Conservation (phyloP, 2,797 vertebrate genomes). For the Clarias pachynema region DNA sequence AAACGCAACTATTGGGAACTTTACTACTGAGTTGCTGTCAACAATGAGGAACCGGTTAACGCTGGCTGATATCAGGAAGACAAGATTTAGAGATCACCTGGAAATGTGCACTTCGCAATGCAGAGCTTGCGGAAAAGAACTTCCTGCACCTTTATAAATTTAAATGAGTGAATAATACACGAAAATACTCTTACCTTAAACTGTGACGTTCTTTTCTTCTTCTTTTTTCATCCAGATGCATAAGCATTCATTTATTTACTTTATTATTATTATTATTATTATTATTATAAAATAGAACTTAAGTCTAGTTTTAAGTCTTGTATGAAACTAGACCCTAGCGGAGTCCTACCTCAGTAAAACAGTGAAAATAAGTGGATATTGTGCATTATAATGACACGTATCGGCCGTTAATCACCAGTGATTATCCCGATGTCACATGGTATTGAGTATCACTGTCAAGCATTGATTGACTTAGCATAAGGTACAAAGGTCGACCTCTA, state of each 20-base stretch:
- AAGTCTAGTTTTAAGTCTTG: neutral
- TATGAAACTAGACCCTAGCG: neutral
- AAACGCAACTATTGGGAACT: neutral
- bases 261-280: too few relatives aligned
- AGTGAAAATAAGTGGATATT: neutral
- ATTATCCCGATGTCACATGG: constrained; percentile 34
- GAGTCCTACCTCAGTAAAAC: neutral
- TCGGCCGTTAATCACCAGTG: neutral
- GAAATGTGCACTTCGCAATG: neutral
- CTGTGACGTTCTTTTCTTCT: neutral
- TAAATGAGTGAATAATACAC: neutral
- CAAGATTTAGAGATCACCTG: neutral
- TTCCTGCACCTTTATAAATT: neutral
- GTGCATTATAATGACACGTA: neutral
- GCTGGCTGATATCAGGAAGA: neutral
- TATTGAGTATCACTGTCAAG: constrained; percentile 42
- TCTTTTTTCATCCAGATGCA: too few relatives aligned
- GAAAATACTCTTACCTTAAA: neutral
- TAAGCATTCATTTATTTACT: too few relatives aligned
- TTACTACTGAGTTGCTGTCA: neutral
- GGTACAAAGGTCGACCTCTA: constrained; percentile 27
- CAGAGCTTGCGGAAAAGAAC: neutral
- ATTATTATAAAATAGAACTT: too few relatives aligned
- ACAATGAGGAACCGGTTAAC: neutral
- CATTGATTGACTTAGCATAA: constrained; percentile 41